phyloP scores from a whole-genome alignment of 2,113 vertebrate genomes.

The Phrynosoma blainvillii region DNA sequence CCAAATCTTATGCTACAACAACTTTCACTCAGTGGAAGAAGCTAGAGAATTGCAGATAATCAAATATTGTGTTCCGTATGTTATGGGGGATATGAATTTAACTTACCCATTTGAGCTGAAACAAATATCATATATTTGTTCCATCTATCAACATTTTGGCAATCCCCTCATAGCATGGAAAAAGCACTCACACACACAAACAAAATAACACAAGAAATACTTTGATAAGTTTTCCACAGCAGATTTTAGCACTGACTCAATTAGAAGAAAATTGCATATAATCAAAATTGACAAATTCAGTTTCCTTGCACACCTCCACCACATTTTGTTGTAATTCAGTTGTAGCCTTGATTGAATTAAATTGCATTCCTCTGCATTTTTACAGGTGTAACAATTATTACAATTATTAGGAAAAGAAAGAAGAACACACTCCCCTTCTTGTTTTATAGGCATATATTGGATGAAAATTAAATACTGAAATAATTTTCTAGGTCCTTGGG shows the following conservation, averaged over 20 bases:
- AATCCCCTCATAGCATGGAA: neutral
- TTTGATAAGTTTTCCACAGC: neutral
- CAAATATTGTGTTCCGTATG: conserved; percentile 38
- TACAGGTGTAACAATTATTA: neutral
- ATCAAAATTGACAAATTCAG: conserved; percentile 22
- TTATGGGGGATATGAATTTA: neutral
- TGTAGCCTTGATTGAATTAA: conserved; percentile 8
- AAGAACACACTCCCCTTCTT: neutral
- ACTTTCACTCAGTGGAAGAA: neutral
- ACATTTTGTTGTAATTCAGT: conserved; percentile 11
- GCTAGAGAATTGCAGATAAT: conserved; percentile 51
- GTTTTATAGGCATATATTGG: neutral
- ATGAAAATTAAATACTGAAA: neutral
- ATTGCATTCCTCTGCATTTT: neutral
- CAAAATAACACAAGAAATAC: neutral
- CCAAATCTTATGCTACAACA: too few species aligned
- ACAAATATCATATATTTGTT: neutral
- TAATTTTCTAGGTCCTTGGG: neutral
- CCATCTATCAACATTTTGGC: neutral
- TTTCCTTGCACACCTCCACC: neutral
- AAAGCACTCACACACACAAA: neutral
- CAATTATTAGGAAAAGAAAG: too few species aligned
- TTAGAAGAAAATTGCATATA: conserved; percentile 14
- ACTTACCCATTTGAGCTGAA: neutral
- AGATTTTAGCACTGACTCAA: neutral